Conservation (phyloP, 64 coral and sea anemone genomes). For the Pocillopora damicornis region DNA sequence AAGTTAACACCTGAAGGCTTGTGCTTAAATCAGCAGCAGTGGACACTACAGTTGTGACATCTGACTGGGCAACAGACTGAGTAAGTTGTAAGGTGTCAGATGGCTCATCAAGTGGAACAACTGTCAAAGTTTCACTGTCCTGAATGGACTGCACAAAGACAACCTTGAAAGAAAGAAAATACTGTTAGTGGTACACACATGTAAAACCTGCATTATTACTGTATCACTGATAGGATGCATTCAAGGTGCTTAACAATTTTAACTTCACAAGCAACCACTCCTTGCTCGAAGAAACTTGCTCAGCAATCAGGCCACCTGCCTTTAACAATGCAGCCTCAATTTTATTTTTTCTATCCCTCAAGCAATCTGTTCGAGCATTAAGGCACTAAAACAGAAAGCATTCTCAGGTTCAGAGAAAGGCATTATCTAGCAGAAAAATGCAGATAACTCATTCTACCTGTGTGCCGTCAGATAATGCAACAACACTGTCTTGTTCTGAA, state of each 20-base stretch:
- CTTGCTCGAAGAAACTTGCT: too few relatives aligned
- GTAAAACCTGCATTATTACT: too few relatives aligned
- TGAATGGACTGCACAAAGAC: constrained; percentile 92
- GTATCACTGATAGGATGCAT: too few relatives aligned
- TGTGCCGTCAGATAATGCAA: constrained; percentile 77
- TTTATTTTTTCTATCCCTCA: too few relatives aligned
- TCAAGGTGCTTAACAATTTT: too few relatives aligned
- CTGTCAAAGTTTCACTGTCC: constrained; percentile 75
- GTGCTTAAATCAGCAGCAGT: constrained; percentile 48
- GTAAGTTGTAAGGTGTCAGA: constrained; percentile 43
- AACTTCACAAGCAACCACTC: too few relatives aligned
- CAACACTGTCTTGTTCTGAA: constrained; percentile 63
- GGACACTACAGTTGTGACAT: neutral
- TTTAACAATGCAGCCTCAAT: too few relatives aligned
- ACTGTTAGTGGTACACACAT: neutral
- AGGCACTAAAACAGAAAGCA: too few relatives aligned
- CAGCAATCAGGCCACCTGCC: too few relatives aligned
- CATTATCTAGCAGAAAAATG: neutral
- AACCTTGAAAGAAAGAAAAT: constrained; percentile 44
- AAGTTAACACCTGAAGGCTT: constrained; percentile 62
- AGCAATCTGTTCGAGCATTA: too few relatives aligned
- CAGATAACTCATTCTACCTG: constrained; percentile 43
- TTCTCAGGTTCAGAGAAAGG: too few relatives aligned
- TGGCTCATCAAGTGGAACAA: constrained; percentile 72
- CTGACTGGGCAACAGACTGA: constrained; percentile 19